Percentiles rank a stretch among this genome's conserved stretches.
phyloP scores from a whole-genome alignment of 2,888 invertebrate species.

The Amiota communis region DNA sequence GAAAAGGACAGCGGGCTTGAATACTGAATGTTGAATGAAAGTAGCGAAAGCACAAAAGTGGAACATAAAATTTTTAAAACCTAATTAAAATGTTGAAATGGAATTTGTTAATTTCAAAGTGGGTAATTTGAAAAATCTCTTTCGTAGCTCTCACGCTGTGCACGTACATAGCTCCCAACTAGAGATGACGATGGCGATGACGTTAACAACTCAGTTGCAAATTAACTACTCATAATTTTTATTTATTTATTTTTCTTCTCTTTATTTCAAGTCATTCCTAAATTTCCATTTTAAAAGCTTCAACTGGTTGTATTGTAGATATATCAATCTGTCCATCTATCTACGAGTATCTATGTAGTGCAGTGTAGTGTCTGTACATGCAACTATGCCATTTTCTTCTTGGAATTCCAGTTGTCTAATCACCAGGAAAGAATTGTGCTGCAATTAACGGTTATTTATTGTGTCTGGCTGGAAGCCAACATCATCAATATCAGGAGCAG shows the following conservation, averaged over 20 bases:
- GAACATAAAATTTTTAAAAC: constrained; percentile 65
- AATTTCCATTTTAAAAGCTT: neutral
- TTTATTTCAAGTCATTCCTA: neutral
- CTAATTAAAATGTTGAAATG: constrained; percentile 68
- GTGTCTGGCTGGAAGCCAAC: constrained; percentile 52
- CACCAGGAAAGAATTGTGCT: constrained; percentile 56
- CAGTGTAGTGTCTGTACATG: neutral
- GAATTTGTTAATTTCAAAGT: constrained; percentile 68
- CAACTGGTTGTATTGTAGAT: no score
- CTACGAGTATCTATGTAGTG: no score
- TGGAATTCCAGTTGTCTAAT: constrained; percentile 46
- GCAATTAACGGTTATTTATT: constrained; percentile 71
- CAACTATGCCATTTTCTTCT: neutral
- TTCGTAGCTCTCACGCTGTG: constrained; percentile 36
- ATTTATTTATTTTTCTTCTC: no score
- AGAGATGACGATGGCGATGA: constrained; percentile 20
- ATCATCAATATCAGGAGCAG: neutral
- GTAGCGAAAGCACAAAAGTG: constrained; percentile 17
- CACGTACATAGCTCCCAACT: constrained; percentile 28
- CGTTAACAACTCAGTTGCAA: constrained; percentile 64
- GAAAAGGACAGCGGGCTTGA: neutral
- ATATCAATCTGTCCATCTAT: no score
- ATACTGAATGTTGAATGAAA: constrained; percentile 13
- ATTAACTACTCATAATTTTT: constrained; percentile 64
- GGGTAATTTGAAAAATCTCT: constrained; percentile 52